Evolutionary conservation across 2,113 vertebrate genomes (phyloP), one percentile per base, ranked within the genome.

Genomic region (Panurus biarmicus): DNA sequence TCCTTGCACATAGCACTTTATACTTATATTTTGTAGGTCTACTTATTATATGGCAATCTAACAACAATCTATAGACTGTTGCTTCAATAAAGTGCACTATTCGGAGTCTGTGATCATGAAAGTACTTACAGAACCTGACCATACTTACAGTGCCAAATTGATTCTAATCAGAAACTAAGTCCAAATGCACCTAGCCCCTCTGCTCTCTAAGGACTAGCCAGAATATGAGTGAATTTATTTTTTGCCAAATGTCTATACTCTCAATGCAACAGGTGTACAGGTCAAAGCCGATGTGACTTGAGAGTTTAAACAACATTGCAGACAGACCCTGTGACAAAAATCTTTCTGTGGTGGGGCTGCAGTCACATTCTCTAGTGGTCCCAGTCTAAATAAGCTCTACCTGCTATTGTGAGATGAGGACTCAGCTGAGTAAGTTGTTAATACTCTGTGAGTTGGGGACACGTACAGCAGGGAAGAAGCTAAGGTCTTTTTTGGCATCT

Each of bases 361-460:
- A 44, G 36, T 73, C 29, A 70, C 1, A 0, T 5, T 44, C 11
- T 35, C 9, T 45, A 6, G 5, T 44, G 12, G 44, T 19, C 9
- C 7, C 19, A 18, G 4, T 45, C n/a, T 33, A 57, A 85, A 60
- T 20, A 50, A 61, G 2, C 22, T 61, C 26, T 64, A 45, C 38
- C 19, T 76, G 22, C 12, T 28, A 2, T 3, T 13, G 14, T 0
- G 0, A 67, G 36, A 54, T 60, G 26, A 79, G 29, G 6, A 18
- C 29, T 28, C 67, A 72, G 18, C 33, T 36, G 22, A 70, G 20
- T 21, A 72, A 76, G 28, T 3, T 54, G 15, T 19, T 42, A 71
- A 51, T 44, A 65, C 4, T n/a, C 7, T 57, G 22, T n/a, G 22
- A 82, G 10, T 1, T 60, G n/a, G 28, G 48, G 14, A 36, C 0